These are phyloP conservation scores for Enteromius mattozi DNA, from an alignment of 2,797 vertebrate species.

Conservation along the genomic window DNA sequence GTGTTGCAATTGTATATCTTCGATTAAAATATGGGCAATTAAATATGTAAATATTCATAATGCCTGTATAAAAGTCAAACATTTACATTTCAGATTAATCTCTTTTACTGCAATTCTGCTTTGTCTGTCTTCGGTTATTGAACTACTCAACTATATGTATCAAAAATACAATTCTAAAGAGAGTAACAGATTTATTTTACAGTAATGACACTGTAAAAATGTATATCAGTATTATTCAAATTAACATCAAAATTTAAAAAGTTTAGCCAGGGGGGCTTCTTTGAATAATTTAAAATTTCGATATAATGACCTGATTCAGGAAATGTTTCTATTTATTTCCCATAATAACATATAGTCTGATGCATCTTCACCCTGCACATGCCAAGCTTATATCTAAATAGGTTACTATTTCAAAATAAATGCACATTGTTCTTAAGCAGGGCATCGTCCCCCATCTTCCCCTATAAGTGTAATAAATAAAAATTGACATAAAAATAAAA, in stretches of 20 bases:
- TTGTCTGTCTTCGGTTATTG: background rate
- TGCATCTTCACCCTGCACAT: background rate
- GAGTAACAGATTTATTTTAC: background rate
- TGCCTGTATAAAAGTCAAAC: background rate
- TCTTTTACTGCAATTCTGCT: background rate
- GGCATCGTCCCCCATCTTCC: background rate
- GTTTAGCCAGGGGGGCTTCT: too few relatives aligned
- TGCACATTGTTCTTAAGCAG: background rate
- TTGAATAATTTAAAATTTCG: background rate
- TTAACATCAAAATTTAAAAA: too few relatives aligned
- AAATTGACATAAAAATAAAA: background rate
- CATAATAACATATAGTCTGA: background rate
- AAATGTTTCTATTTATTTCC: background rate
- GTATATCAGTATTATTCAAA: too few relatives aligned
- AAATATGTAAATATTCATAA: background rate
- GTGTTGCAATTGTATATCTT: background rate
- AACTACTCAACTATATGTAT: background rate
- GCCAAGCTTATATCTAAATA: background rate
- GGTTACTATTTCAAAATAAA: background rate
- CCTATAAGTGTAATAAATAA: background rate
- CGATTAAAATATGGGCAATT: background rate
- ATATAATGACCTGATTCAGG: background rate
- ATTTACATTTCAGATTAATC: background rate
- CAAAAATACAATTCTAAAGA: background rate
- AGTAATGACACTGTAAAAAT: too few relatives aligned